Conservation (phyloP, 2,797 vertebrate species). For the Oreochromis grahami region DNA sequence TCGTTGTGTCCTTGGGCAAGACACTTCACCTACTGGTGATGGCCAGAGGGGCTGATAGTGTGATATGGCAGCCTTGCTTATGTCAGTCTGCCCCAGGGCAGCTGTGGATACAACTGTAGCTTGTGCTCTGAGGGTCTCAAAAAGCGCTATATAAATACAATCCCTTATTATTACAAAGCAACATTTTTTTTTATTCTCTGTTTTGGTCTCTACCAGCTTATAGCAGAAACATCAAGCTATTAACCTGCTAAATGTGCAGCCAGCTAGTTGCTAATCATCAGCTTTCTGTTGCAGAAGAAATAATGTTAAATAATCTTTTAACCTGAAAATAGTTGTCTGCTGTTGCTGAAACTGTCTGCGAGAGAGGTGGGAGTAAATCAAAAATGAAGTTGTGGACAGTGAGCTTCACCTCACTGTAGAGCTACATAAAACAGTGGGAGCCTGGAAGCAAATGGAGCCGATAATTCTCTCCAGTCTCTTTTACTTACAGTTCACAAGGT, state of each 20-base stretch:
- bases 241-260: neutral
- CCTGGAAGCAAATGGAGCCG: neutral
- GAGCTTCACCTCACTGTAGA: neutral
- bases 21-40: no score
- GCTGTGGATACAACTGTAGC: no score
- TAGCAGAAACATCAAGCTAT: neutral
- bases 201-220: neutral
- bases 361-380: neutral
- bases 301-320: neutral
- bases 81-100: no score
- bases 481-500: constrained; percentile 2
- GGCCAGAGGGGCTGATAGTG: no score
- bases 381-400: neutral
- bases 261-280: neutral
- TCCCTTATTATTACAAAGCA: no score
- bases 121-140: no score
- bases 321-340: neutral
- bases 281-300: neutral
- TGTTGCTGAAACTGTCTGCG: neutral
- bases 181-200: neutral
- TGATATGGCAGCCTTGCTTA: no score
- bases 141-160: no score
- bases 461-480: neutral
- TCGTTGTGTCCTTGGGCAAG: no score
- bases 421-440: neutral